These are phyloP conservation scores for Bos javanicus DNA, from an alignment of 2,113 vertebrate genomes.

Conservation along the genomic window DNA sequence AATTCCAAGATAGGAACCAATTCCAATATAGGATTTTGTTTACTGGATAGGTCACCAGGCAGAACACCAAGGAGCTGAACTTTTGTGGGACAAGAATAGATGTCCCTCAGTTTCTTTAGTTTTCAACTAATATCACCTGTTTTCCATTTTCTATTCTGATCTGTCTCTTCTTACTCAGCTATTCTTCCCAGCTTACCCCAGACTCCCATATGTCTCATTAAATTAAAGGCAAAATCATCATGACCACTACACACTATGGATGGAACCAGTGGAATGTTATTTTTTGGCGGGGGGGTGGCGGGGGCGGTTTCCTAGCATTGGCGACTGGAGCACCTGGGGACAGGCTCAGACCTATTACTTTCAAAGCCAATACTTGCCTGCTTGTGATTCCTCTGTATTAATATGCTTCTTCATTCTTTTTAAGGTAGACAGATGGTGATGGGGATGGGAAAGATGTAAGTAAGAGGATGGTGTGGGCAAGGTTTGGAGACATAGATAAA, in stretches of 20 bases:
- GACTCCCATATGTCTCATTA: neutral
- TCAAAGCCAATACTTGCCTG: neutral
- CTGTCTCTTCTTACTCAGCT: neutral
- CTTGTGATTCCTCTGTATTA: neutral
- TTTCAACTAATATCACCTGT: neutral
- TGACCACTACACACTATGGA: neutral
- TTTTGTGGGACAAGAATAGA: neutral
- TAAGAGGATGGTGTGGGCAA: neutral
- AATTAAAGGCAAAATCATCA: neutral
- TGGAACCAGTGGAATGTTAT: neutral
- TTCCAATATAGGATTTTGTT: neutral
- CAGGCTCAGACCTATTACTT: neutral
- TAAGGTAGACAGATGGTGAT: neutral
- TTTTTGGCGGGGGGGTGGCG: accelerated
- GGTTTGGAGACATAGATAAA: neutral
- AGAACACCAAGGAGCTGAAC: neutral
- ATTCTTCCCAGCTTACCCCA: neutral
- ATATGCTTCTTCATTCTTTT: neutral
- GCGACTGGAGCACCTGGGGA: neutral
- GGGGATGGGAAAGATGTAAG: too few species aligned
- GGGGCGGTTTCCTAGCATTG: neutral
- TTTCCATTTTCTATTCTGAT: neutral
- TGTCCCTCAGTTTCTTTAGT: neutral
- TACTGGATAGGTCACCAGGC: neutral
- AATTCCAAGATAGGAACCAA: neutral